phyloP scores from a whole-genome alignment of 2,797 vertebrate genomes.

The Hyperoplus immaculatus region DNA sequence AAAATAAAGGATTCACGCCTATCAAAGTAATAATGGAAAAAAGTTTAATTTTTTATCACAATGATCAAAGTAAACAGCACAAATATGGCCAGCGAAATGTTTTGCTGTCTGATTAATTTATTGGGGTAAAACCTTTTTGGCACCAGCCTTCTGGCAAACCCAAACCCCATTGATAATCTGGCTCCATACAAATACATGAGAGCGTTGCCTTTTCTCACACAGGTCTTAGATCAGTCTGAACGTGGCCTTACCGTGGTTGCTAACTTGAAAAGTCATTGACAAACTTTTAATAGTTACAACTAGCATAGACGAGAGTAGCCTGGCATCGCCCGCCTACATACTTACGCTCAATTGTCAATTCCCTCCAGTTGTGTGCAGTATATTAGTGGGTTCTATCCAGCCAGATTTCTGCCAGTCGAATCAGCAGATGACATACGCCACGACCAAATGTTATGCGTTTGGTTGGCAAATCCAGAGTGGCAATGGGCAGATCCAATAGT shows the following conservation, averaged over 20 bases:
- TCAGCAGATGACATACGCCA: too few relatives aligned
- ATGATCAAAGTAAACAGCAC: neutral
- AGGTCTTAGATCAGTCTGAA: neutral
- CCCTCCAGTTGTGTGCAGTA: too few relatives aligned
- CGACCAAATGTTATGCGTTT: too few relatives aligned
- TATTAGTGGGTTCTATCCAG: neutral
- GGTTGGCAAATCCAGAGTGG: too few relatives aligned
- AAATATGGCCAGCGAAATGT: neutral
- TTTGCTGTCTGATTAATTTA: neutral
- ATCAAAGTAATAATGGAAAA: too few relatives aligned
- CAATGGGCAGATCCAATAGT: too few relatives aligned
- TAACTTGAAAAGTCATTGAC: neutral
- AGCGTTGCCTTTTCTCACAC: neutral
- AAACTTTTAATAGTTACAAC: neutral
- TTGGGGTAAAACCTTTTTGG: too few relatives aligned
- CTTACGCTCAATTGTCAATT: too few relatives aligned
- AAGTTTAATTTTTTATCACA: neutral
- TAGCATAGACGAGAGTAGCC: neutral
- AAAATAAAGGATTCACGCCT: too few relatives aligned
- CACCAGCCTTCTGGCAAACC: too few relatives aligned
- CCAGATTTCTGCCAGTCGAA: neutral
- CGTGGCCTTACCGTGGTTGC: conserved; percentile 4
- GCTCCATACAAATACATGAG: neutral
- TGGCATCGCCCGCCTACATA: too few relatives aligned
- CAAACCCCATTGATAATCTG: neutral